Base-by-base conservation (phyloP, 2,797 vertebrate genomes). In the Leontopithecus rosalia region DNA sequence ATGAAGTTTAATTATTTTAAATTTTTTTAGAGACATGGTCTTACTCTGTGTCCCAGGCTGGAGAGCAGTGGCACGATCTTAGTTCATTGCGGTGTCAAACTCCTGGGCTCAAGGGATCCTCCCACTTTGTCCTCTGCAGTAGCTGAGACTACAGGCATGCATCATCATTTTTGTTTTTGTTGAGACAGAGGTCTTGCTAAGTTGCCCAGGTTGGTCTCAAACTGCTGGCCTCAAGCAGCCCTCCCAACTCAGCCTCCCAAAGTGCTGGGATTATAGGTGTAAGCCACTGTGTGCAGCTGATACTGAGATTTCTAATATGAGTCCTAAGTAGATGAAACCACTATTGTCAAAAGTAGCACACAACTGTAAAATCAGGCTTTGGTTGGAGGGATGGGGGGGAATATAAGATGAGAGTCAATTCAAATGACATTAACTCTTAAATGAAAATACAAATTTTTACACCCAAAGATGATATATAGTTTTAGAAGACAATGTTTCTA, bases 341-440 rank as follows among this genome's bases (percentile, higher is more conserved):
- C n/a, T 26, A 1, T 58, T 88, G 52, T 85, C 43, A 70, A 48
- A 85, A 90, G 52, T 87, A 64, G 41, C 70, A 77, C 36, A 67
- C 22, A 88, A 36, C 24, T 90, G 13, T 48, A 85, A 81, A 90
- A 52, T 57, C 11, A 77, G 48, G 26, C 55, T 91, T 43, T 30
- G 57, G 14, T 91, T 75, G 82, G 72, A 96, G 17, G 20, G 5
- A 3, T 88, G 15, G 15, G 24, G 15, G 24, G 36, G 9, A 26
- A 72, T 94, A 43, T 9, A 50, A 84, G 22, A 81, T 50, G 20
- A 96, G 82, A 82, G 17, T 79, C 61, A 82, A 92, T 90, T 94
- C 30, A 86, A 17, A 48, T 76, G 17, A 90, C 22, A 41, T n/a
- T 75, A 92, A 33, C 33, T 92, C 64, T 89, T 57, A 50, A 82